Evolutionary conservation across 92 coral and sea anemone species (phyloP).

Genomic region (Bergia puertoricense): DNA sequence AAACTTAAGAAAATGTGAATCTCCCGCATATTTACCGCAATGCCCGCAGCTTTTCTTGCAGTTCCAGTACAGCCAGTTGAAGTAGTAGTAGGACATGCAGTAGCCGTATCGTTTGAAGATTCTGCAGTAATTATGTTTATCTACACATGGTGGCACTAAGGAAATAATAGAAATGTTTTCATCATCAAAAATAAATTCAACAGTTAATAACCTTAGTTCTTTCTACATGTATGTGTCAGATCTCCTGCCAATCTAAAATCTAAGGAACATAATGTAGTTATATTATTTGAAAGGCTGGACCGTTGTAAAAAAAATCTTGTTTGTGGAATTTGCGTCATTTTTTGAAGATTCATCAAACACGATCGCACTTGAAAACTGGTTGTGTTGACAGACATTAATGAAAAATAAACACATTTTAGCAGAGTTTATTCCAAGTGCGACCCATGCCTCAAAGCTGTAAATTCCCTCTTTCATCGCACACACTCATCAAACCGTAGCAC

Average conservation of each 20-base stretch:
- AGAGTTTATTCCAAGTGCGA: too few species aligned
- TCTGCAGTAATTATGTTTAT: background rate
- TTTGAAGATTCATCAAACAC: too few species aligned
- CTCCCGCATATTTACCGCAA: background rate
- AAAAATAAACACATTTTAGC: too few species aligned
- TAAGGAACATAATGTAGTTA: too few species aligned
- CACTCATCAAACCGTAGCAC: too few species aligned
- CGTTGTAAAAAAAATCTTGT: too few species aligned
- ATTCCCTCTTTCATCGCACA: too few species aligned
- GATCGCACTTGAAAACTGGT: too few species aligned
- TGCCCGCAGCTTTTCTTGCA: constrained; percentile 15
- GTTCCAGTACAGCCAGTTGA: constrained; percentile 21
- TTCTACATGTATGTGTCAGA: background rate
- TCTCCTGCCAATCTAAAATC: background rate
- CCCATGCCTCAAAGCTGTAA: too few species aligned
- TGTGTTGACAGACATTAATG: too few species aligned
- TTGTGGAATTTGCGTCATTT: too few species aligned
- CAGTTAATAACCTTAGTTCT: background rate
- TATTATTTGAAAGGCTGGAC: too few species aligned
- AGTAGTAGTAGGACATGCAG: background rate
- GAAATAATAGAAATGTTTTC: background rate
- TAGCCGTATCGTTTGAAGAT: background rate
- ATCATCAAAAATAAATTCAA: background rate
- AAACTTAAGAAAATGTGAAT: background rate
- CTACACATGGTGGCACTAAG: constrained; percentile 14